These are phyloP conservation scores for Sarcophaga subvicina DNA, from an alignment of 2,888 invertebrate genomes.

Conservation along the genomic window DNA sequence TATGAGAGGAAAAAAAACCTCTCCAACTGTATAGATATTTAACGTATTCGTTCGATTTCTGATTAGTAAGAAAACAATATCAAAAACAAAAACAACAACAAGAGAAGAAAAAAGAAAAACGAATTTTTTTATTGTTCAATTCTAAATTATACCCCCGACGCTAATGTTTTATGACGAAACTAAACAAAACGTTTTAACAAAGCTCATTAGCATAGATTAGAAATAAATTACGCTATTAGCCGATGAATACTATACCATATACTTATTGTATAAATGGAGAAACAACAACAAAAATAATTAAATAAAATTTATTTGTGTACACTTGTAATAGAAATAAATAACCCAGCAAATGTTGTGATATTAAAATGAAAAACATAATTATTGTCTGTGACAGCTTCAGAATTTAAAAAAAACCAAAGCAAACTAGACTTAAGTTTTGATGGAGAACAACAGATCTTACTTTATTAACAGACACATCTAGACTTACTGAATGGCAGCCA, in stretches of 20 bases:
- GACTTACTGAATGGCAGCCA: no score
- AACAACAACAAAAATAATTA: not conserved
- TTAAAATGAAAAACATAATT: not conserved
- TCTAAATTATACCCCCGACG: slow-evolving; percentile 19
- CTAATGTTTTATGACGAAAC: slow-evolving; percentile 38
- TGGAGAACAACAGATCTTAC: no score
- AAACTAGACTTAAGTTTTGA: not conserved
- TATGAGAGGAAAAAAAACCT: not conserved
- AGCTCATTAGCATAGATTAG: slow-evolving; percentile 64
- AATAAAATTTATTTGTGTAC: not conserved
- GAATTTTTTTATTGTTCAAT: slow-evolving; percentile 18
- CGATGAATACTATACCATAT: not conserved
- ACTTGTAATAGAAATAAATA: not conserved
- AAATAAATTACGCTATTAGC: slow-evolving; percentile 54
- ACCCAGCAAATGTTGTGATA: not conserved
- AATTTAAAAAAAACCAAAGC: not conserved
- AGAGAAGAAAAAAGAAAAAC: not conserved
- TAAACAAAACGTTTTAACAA: slow-evolving; percentile 41
- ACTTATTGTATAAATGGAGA: not conserved
- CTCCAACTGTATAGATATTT: not conserved
- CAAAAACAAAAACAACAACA: no score
- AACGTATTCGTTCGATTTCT: slow-evolving; percentile 32
- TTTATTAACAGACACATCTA: no score
- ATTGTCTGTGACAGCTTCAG: no score
- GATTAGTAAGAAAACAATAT: slow-evolving; percentile 14